phyloP scores from a whole-genome alignment of 2,888 invertebrate species.

The Hydriomena furcata region DNA sequence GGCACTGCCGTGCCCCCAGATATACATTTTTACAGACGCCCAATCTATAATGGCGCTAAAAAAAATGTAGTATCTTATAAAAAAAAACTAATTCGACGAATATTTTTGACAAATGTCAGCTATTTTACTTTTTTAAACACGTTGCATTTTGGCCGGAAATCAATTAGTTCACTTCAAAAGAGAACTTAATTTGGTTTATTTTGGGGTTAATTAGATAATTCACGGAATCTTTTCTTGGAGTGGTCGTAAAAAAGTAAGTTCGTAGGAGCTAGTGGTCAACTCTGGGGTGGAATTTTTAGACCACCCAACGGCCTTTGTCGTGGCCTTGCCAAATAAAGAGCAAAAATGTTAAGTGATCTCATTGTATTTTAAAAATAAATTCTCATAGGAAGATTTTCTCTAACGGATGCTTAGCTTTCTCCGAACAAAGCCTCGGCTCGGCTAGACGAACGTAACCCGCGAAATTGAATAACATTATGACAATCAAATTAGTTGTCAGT shows the following conservation, averaged over 20 bases:
- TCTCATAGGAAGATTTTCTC: neutral
- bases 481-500: constrained; percentile 13
- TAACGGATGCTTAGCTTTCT: constrained; percentile 1
- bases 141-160: neutral
- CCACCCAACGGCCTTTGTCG: no score
- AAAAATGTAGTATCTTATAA: constrained; percentile 19
- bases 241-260: no score
- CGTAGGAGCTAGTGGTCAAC: no score
- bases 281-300: no score
- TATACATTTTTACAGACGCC: no score
- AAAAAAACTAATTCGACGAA: constrained; percentile 25
- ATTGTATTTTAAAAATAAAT: no score
- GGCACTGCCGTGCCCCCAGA: no score
- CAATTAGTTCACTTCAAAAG: constrained; percentile 7
- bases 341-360: no score
- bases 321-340: no score
- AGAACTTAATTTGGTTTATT: no score
- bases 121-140: constrained; percentile 24
- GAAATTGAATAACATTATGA: constrained; percentile 15
- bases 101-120: constrained; percentile 31
- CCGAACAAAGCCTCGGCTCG: constrained; percentile 3
- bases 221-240: no score
- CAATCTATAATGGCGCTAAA: neutral
- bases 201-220: no score
- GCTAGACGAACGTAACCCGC: constrained; percentile 4